phyloP scores from a whole-genome alignment of 2,888 invertebrate genomes.

The Metellina segmentata region DNA sequence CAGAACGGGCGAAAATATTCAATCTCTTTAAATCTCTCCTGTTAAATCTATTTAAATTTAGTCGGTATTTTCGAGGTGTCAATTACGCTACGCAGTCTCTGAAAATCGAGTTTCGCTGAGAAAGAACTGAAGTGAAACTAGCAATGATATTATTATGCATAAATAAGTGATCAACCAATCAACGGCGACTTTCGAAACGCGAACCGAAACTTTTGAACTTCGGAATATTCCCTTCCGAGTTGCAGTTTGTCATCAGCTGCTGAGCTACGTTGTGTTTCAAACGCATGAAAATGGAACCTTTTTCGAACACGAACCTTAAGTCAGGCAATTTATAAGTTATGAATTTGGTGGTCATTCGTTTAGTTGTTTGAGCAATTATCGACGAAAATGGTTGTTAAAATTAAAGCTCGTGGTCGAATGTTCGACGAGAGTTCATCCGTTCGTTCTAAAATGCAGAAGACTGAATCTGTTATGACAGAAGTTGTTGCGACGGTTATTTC shows the following conservation, averaged over 20 bases:
- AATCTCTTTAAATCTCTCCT: too few species aligned
- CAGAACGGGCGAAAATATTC: too few species aligned
- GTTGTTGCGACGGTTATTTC: background rate
- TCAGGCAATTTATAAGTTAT: background rate
- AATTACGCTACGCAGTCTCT: too few species aligned
- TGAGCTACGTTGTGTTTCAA: too few species aligned
- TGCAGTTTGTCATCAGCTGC: background rate
- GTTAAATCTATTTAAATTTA: too few species aligned
- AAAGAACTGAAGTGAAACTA: background rate
- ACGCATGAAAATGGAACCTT: background rate
- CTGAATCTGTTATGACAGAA: constrained; percentile 5
- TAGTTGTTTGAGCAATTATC: background rate
- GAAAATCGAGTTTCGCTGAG: too few species aligned
- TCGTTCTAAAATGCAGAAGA: background rate
- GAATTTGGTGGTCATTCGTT: background rate
- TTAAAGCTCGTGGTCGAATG: background rate
- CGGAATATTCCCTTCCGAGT: background rate
- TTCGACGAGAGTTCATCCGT: background rate
- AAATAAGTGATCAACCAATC: background rate
- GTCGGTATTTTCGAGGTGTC: too few species aligned
- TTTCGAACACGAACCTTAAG: background rate
- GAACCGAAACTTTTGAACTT: constrained; percentile 7
- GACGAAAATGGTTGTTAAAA: background rate
- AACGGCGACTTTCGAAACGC: background rate
- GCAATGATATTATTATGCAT: background rate